These are phyloP conservation scores for Platyscapa corneri DNA, from an alignment of 1,140 invertebrate genomes.

Conservation along the genomic window DNA sequence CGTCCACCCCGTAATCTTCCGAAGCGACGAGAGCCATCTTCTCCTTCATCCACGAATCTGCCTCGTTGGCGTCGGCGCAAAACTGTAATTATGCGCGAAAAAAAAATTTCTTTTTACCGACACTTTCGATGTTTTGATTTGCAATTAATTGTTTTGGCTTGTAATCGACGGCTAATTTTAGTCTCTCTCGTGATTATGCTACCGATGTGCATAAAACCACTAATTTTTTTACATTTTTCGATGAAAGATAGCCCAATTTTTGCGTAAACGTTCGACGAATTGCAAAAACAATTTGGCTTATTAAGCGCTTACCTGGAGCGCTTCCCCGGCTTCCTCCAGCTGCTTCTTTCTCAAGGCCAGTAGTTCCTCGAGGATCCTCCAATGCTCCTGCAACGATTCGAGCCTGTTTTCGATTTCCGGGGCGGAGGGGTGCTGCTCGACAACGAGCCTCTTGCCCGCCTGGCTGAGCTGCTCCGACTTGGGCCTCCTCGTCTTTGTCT, in stretches of 20 bases:
- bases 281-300: no score
- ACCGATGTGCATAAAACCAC: no score
- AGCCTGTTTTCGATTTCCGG: slow-evolving; percentile 86
- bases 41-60: slow-evolving; percentile 97
- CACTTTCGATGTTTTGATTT: no score
- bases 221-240: no score
- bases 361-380: slow-evolving; percentile 90
- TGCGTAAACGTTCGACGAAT: no score
- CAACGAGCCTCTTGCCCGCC: slow-evolving; percentile 83
- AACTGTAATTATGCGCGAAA: slow-evolving; percentile 77
- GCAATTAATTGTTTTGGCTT: no score
- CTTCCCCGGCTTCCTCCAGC: slow-evolving; percentile 94
- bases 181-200: no score
- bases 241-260: no score
- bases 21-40: slow-evolving; percentile 92
- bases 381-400: slow-evolving; percentile 87
- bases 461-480: slow-evolving; percentile 86
- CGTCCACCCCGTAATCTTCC: slow-evolving; percentile 91
- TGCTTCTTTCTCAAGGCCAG: slow-evolving; percentile 88
- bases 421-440: slow-evolving; percentile 84
- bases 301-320: slow-evolving; percentile 79
- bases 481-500: slow-evolving; percentile 89
- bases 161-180: no score
- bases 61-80: slow-evolving; percentile 97
- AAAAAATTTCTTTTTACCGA: no score